Conservation (phyloP, 1,140 invertebrate genomes). For the Sminthurinus signatus region DNA sequence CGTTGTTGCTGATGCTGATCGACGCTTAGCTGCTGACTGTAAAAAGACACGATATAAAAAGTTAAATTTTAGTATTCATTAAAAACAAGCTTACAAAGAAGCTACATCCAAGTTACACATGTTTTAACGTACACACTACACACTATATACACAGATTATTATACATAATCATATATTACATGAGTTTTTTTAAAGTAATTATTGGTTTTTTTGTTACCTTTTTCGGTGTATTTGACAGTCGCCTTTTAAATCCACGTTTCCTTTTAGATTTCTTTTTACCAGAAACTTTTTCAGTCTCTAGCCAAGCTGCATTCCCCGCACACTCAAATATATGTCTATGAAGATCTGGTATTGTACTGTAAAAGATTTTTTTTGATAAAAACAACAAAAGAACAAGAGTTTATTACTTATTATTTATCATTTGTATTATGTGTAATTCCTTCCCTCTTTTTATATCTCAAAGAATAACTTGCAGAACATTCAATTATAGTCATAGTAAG, state of each 20-base stretch:
- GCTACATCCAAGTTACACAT: no score
- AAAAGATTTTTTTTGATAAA: conserved; percentile 1
- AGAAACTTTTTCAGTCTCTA: conserved; percentile 18
- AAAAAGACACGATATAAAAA: background rate
- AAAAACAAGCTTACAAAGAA: no score
- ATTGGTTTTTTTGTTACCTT: conserved; percentile 27
- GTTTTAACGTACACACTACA: background rate
- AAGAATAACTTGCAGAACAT: no score
- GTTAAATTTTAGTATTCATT: no score
- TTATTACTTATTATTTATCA: background rate
- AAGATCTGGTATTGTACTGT: conserved; percentile 30
- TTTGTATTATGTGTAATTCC: no score
- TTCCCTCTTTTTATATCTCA: no score
- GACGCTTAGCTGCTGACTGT: conserved; percentile 27
- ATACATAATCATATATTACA: background rate
- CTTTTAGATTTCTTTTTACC: conserved; percentile 28
- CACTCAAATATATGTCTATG: conserved; percentile 41
- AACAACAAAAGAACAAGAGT: background rate
- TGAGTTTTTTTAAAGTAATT: no score
- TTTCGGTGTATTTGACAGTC: conserved; percentile 33
- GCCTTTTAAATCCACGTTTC: conserved; percentile 37
- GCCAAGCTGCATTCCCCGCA: conserved; percentile 34
- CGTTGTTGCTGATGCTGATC: no score
- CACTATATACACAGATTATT: background rate
- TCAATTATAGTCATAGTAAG: no score